Conservation (phyloP, 1,140 invertebrate species). For the Drosophila paulistorum region DNA sequence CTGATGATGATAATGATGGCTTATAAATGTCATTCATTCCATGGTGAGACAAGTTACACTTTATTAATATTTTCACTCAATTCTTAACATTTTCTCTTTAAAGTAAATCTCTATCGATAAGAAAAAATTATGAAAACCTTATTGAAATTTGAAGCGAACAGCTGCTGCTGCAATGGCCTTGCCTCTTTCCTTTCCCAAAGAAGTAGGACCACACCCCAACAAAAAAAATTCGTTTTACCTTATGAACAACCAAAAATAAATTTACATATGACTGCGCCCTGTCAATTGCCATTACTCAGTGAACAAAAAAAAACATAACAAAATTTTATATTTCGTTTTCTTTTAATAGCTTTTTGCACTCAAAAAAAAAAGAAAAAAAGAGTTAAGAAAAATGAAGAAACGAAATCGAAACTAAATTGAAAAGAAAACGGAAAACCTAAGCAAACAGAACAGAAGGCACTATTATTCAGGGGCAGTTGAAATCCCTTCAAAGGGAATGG, state of each 20-base stretch:
- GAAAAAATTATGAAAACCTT: neutral
- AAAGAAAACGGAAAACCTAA: slow-evolving; percentile 59
- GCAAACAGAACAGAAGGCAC: slow-evolving; percentile 52
- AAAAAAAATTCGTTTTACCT: too few relatives aligned
- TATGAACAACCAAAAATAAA: slow-evolving; percentile 31
- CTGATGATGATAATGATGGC: neutral
- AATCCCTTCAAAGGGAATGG: slow-evolving; percentile 55
- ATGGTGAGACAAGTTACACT: neutral
- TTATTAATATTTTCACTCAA: neutral
- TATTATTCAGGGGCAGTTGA: neutral
- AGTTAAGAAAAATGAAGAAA: slow-evolving; percentile 41
- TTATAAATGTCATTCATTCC: slow-evolving; percentile 8
- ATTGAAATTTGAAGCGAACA: too few relatives aligned
- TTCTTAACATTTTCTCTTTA: neutral
- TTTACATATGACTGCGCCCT: slow-evolving; percentile 75
- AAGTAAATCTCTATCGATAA: neutral
- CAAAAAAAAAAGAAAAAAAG: slow-evolving; percentile 44
- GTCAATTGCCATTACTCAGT: slow-evolving; percentile 70
- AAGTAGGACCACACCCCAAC: too few relatives aligned
- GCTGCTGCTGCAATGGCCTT: too few relatives aligned
- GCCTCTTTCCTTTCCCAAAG: too few relatives aligned
- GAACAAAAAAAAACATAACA: slow-evolving; percentile 12
- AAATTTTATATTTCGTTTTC: slow-evolving; percentile 50
- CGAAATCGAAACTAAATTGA: slow-evolving; percentile 16
- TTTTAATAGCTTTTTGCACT: slow-evolving; percentile 62